phyloP scores from a whole-genome alignment of 2,888 invertebrate species.

The Malthinus seriepunctatus region DNA sequence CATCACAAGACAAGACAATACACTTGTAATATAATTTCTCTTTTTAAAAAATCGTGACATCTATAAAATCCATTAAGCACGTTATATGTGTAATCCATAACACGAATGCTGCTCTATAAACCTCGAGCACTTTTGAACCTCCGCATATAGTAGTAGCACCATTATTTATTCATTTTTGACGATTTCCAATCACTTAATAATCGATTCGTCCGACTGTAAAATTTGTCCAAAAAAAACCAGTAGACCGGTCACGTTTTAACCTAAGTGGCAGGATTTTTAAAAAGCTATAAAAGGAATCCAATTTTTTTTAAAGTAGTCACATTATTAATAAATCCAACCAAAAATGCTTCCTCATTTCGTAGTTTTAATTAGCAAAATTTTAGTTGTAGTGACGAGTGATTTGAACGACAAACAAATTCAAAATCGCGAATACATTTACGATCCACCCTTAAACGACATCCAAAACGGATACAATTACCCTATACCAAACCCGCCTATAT shows the following conservation, averaged over 20 bases:
- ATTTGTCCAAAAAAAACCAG: constrained; percentile 15
- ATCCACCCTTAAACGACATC: constrained; percentile 6
- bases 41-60: constrained; percentile 24
- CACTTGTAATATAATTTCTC: constrained; percentile 19
- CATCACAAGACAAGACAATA: constrained; percentile 2
- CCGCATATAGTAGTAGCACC: constrained; percentile 14
- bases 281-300: constrained; percentile 6
- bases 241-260: constrained; percentile 17
- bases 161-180: constrained; percentile 7
- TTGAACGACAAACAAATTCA: constrained; percentile 6
- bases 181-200: constrained; percentile 8
- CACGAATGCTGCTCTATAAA: constrained; percentile 28
- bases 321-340: no score
- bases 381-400: no score
- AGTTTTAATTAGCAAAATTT: background rate
- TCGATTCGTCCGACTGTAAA: constrained; percentile 10
- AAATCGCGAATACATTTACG: constrained; percentile 12
- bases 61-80: constrained; percentile 35
- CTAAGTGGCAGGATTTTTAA: constrained; percentile 8
- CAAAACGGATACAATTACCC: constrained; percentile 40
- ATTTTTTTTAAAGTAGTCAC: background rate
- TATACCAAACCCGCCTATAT: constrained; percentile 39
- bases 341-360: background rate
- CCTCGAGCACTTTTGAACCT: constrained; percentile 26
- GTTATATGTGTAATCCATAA: constrained; percentile 27